Evolutionary conservation across 2,888 invertebrate genomes (phyloP), one percentile per base, ranked within the genome.

Genomic region (Drosophila vallismaia): DNA sequence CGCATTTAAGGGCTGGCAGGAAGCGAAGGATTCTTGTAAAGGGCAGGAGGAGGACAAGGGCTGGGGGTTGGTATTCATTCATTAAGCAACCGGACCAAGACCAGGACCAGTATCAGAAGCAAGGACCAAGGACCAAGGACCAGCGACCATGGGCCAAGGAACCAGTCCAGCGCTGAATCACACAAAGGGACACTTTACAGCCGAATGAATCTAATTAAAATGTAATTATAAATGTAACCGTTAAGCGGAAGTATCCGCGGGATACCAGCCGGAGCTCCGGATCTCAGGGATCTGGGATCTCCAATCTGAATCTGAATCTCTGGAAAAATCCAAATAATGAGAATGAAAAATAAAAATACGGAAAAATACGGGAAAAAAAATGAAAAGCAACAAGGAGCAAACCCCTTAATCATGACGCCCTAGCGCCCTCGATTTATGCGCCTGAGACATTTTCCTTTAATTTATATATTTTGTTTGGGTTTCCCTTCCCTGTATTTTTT

Each of bases 141-240:
- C 26, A 3, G n/a, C 14, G 14, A 33, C n/a, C 52, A 40, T 14
- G 44, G 19, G 10, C 33, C 10, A 9, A 33, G 38, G 38, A 40
- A 7, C 38, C 12, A 12, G 36, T 45, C 29, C 63, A 14, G 28
- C 46, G 81, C 79, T 77, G 83, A 86, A 86, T 83, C 87, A 88
- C 81, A 88, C 88, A 90, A 90, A 90, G 83, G 91, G 91, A 91
- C 91, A 91, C 91, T 91, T 91, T 91, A 91, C 91, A 90, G 91
- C 90, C 91, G 91, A 91, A 91, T 91, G 91, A 91, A 91, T 91
- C 91, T 91, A 91, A 91, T 91, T 91, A 91, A 91, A 91, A 91
- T 91, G 92, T 91, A 91, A 91, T 91, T 91, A 91, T 91, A 90
- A 90, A 88, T 91, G 88, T 89, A 89, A 86, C 90, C 90, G 87